Conservation (phyloP, 2,888 invertebrate species). For the Noctuana brunneofusca region DNA sequence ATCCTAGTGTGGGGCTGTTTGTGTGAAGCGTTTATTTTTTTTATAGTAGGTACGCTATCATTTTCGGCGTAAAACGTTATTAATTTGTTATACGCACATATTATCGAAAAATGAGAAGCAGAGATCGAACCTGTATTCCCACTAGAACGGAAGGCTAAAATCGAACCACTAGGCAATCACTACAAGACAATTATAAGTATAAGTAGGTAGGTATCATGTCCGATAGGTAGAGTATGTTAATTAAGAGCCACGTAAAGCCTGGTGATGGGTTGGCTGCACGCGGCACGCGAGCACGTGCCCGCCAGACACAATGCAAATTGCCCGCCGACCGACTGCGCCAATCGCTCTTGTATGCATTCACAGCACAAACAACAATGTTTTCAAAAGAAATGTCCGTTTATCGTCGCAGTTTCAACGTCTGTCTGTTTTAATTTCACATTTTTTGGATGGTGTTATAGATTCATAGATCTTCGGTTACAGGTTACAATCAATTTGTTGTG, state of each 20-base stretch:
- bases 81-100: no score
- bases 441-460: no score
- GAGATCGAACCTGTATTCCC: no score
- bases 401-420: neutral
- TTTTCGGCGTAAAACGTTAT: no score
- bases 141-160: no score
- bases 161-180: no score
- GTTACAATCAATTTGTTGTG: no score
- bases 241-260: neutral
- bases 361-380: constrained; percentile 1
- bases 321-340: constrained; percentile 6
- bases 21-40: no score
- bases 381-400: neutral
- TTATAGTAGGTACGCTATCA: no score
- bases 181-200: no score
- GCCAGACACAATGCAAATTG: constrained; percentile 22
- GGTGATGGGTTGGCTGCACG: neutral
- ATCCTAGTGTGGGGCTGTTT: no score
- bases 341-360: neutral
- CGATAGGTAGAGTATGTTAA: neutral
- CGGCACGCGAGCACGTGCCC: constrained; percentile 1
- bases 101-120: no score
- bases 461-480: neutral
- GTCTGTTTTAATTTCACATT: neutral
- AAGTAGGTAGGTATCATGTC: neutral